These are phyloP conservation scores for Schizaphis graminum DNA, from an alignment of 2,888 invertebrate genomes.

Conservation along the genomic window DNA sequence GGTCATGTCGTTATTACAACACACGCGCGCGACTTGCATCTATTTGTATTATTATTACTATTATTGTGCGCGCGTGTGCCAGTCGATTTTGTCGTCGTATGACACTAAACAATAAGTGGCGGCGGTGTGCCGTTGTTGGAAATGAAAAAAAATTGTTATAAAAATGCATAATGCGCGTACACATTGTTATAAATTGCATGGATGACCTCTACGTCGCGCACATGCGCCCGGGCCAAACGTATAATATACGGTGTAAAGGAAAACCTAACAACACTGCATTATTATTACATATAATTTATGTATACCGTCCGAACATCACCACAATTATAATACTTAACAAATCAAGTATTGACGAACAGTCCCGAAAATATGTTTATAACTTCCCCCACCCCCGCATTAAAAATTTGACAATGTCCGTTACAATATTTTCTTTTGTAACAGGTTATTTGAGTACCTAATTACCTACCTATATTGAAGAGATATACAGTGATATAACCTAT, in stretches of 20 bases:
- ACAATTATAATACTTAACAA: not conserved
- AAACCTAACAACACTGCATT: not conserved
- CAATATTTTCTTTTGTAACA: not conserved
- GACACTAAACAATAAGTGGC: not conserved
- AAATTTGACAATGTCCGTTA: not conserved
- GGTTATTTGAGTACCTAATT: not conserved
- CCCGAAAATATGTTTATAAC: not conserved
- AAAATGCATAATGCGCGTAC: constrained; percentile 45
- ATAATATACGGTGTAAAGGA: not conserved
- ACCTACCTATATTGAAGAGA: not conserved
- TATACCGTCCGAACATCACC: not conserved
- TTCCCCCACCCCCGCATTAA: not conserved
- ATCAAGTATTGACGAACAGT: not conserved
- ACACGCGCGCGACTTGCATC: constrained; percentile 16
- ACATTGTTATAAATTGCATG: constrained; percentile 19
- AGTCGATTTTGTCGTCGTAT: not conserved
- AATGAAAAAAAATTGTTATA: constrained; percentile 14
- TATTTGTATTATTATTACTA: constrained; percentile 34
- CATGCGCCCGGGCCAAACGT: not conserved
- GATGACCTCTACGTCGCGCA: constrained; percentile 37
- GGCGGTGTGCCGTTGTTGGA: constrained; percentile 20
- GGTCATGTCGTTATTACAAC: constrained; percentile 39
- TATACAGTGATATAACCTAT: not conserved
- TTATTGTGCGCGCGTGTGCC: constrained; percentile 1
- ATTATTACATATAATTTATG: not conserved